A percentile compares a stretch with the other conserved stretches of the same genome.
Conservation (phyloP, 2,113 vertebrate species). For the Archilochus colubris region DNA sequence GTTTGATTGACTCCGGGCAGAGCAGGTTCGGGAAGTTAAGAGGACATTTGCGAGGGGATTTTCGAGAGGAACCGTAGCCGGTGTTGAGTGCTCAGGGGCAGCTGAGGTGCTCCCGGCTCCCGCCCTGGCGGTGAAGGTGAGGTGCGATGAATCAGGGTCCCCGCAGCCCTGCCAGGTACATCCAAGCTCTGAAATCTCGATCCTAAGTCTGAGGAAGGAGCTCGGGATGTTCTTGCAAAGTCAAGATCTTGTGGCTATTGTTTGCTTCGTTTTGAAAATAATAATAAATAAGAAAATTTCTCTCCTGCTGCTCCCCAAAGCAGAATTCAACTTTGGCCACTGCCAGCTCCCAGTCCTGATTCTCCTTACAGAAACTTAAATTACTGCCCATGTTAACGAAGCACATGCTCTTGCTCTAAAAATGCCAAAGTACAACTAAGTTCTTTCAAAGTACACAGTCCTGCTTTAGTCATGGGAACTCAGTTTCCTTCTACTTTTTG, state of each 20-base stretch:
- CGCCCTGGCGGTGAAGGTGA: rapidly evolving
- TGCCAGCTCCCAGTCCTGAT: neutral
- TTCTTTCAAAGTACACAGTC: rapidly evolving
- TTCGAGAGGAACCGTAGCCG: neutral
- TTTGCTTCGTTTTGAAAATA: no score
- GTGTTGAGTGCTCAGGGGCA: neutral
- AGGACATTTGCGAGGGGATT: rapidly evolving
- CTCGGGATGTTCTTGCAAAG: neutral
- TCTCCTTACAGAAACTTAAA: neutral
- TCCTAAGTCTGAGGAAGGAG: neutral
- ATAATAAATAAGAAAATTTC: neutral
- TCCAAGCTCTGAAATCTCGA: rapidly evolving
- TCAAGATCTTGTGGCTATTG: neutral
- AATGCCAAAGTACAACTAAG: rapidly evolving
- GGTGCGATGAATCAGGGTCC: neutral
- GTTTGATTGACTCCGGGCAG: rapidly evolving
- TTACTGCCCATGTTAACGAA: rapidly evolving
- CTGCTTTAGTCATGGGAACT: neutral
- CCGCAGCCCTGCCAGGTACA: rapidly evolving
- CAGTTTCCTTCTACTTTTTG: neutral
- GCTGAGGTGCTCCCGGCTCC: neutral
- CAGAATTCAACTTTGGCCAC: neutral
- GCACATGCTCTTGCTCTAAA: neutral
- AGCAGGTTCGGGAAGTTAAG: rapidly evolving
- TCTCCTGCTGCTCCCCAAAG: neutral